Evolutionary conservation across 2,888 invertebrate genomes (phyloP), one percentile per base, ranked within the genome.

Genomic region (Ectemnius cavifrons): DNA sequence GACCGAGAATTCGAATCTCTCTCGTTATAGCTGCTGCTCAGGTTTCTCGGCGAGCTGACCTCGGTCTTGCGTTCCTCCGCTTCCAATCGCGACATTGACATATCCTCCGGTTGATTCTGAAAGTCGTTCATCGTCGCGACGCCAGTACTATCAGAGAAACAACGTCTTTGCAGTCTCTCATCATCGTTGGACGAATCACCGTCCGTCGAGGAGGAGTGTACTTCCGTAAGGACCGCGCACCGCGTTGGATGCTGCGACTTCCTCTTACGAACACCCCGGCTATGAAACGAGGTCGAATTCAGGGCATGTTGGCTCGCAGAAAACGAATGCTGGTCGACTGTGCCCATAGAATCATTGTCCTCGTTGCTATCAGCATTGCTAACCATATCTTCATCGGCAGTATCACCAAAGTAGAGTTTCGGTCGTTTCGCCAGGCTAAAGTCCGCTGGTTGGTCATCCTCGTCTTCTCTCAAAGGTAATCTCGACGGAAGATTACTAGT

Each of bases 181-280:
- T 91, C 91, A 86, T 94, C 94, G 84, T 92, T 93, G 6, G 93
- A 93, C 8, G 93, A 94, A 80, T 94, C 94, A 14, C 93, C 93
- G 82, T 94, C 94, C 59, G 93, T 94, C 68, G 93, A 92, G 67
- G 93, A 92, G 59, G 93, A 93, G 63, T 92, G 92, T 73, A 92
- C 91, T 73, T 92, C 91, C 52, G 91, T 89, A 28, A 93, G 92
- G 62, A 94, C 91, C n/a, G 96, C 94, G 87, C 96, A 95, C 77
- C 96, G 93, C 1, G 95, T 96, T 0, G 97, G 97, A 89, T 97
- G 97, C 84, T 96, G 94, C 84, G 95, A 97, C 92, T 98, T 98
- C 37, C 97, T 93, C 91, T 98, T 98, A 68, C 97, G 93, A n/a
- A 90, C 91, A 0, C 91, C 89, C 14, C 89, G 85, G 67, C 80